Base-by-base conservation (phyloP, 2,888 invertebrate species). In the Meloe dianella region DNA sequence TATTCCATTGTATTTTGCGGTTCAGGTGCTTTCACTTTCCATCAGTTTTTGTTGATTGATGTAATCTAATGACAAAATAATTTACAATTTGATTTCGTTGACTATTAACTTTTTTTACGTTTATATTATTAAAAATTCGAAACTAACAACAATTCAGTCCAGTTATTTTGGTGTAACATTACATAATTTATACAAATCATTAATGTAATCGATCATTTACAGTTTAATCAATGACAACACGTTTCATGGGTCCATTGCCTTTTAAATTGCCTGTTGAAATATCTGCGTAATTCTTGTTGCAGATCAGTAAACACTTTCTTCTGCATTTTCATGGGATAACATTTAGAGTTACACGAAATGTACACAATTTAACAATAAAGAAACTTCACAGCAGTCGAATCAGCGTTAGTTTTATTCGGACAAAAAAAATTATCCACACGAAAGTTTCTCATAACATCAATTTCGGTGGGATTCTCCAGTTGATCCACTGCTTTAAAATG, bases 1-100 rank as follows among this genome's bases (percentile, higher is more conserved):
- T 62, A 70, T 70, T 70, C 74, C 77, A 81, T 81, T 81, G 78
- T 80, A 80, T 81, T 78, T 79, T 80, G 81, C 72, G 80, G 81
- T 80, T 74, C 66, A 67, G 69, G 24, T 22, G 54, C 80, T 80
- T 81, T 81, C 80, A 79, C 80, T 75, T 71, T 74, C 61, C 67
- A 63, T 67, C 57, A 59, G 66, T 62, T 71, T 74, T 74, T 72
- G 67, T 70, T 60, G 56, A 66, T 64, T 79, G 77, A 79, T 76
- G 77, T 78, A 79, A 79, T 69, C 65, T 65, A 71, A 69, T 71
- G 67, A 65, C 65, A 1, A 32, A 66, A 67, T 57, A 67, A 63
- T 67, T 66, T 66, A 38, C 59, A 57, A 57, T 57, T 47, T 63
- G 56, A 58, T 64, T 61, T 58, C 10, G 20, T 20, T 47, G 20